Conservation (phyloP, 2,888 invertebrate species). For the Rhagium mordax region DNA sequence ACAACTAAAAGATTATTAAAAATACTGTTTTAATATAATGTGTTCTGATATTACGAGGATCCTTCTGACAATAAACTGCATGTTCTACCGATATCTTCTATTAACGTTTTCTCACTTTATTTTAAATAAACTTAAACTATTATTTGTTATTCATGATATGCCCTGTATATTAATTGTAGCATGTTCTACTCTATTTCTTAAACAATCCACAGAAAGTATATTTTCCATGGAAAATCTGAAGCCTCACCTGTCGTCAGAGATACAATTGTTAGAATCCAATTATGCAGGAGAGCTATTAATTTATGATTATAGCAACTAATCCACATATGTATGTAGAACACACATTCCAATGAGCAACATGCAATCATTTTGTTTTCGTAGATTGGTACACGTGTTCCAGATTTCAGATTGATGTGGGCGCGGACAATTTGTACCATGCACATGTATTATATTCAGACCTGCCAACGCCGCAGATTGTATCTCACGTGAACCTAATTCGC, state of each 20-base stretch:
- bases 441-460: conserved; percentile 54
- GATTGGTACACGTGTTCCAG: conserved; percentile 63
- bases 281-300: conserved; percentile 27
- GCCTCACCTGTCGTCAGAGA: background rate
- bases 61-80: too few species aligned
- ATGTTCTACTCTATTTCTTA: too few species aligned
- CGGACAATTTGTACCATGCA: conserved; percentile 61
- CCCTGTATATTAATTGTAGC: too few species aligned
- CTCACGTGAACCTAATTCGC: conserved; percentile 55
- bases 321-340: conserved; percentile 41
- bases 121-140: too few species aligned
- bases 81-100: too few species aligned
- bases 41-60: too few species aligned
- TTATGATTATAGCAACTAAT: conserved; percentile 37
- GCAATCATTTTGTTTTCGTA: conserved; percentile 54
- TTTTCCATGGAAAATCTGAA: too few species aligned
- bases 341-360: conserved; percentile 44
- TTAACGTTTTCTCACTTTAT: too few species aligned
- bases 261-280: background rate
- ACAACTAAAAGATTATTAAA: too few species aligned
- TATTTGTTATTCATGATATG: too few species aligned
- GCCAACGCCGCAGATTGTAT: conserved; percentile 56
- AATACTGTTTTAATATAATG: too few species aligned
- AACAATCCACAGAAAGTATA: too few species aligned
- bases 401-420: conserved; percentile 61